Evolutionary conservation across 2,113 vertebrate genomes (phyloP).

Genomic region (Epinephelus lanceolatus): DNA sequence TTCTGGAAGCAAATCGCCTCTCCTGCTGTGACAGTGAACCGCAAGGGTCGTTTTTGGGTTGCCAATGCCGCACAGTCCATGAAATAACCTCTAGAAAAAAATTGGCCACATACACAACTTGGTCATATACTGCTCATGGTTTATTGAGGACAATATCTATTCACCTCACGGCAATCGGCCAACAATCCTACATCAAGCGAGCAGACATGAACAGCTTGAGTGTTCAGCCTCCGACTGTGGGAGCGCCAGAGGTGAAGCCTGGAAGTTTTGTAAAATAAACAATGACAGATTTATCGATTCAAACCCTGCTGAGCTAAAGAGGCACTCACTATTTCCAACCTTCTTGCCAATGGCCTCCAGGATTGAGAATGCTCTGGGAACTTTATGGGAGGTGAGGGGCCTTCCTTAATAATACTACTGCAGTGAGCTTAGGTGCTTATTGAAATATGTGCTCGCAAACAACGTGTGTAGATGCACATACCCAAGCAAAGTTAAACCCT

Average conservation of each 20-base stretch:
- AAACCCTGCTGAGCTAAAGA: constrained; percentile 53
- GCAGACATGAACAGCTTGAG: constrained; percentile 37
- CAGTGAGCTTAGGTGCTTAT: constrained; percentile 51
- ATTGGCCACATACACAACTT: neutral
- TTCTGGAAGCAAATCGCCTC: neutral
- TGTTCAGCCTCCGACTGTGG: constrained; percentile 20
- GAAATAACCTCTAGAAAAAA: constrained; percentile 1
- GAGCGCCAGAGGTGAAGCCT: constrained; percentile 45
- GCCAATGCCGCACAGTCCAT: neutral
- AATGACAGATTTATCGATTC: constrained; percentile 69
- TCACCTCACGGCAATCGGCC: constrained; percentile 17
- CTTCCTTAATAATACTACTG: constrained; percentile 48
- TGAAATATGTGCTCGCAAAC: constrained; percentile 42
- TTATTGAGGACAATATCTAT: constrained; percentile 24
- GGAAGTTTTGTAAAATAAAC: constrained; percentile 65
- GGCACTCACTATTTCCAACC: constrained; percentile 55
- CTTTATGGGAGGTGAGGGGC: constrained; percentile 52
- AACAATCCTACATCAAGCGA: constrained; percentile 12
- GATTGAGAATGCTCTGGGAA: constrained; percentile 51
- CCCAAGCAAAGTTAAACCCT: constrained; percentile 31
- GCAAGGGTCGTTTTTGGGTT: neutral
- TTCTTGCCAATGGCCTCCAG: constrained; percentile 58
- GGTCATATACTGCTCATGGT: neutral
- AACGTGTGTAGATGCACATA: constrained; percentile 1
- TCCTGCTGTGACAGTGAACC: neutral